Percentiles rank a stretch among this genome's conserved stretches.
Conservation (phyloP, 1,140 invertebrate genomes). For the Drosophila rufa region DNA sequence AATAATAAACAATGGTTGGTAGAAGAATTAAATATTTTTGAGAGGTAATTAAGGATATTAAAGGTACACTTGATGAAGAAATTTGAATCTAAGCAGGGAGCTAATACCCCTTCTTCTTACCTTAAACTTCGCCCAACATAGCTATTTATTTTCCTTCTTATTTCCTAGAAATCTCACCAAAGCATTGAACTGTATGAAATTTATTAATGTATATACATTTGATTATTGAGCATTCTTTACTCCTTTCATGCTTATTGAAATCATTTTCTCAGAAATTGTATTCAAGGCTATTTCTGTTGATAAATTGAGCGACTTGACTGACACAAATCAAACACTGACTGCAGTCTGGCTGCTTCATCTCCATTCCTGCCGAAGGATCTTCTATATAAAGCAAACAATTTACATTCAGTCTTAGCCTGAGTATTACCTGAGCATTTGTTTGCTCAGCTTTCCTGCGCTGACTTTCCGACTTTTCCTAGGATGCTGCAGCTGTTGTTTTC, state of each 20-base stretch:
- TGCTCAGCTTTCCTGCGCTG: constrained; percentile 42
- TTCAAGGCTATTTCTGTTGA: constrained; percentile 3
- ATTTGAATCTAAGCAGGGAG: too few relatives aligned
- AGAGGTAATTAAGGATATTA: too few relatives aligned
- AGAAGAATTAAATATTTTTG: not conserved
- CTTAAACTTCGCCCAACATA: too few relatives aligned
- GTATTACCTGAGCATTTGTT: constrained; percentile 47
- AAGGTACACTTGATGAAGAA: not conserved
- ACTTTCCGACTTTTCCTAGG: constrained; percentile 30
- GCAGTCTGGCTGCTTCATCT: constrained; percentile 6
- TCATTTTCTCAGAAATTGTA: not conserved
- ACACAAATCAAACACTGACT: constrained; percentile 30
- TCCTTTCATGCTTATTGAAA: not conserved
- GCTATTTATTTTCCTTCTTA: too few relatives aligned
- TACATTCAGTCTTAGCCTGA: constrained; percentile 38
- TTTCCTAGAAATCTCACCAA: not conserved
- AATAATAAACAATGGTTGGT: not conserved
- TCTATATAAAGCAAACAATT: constrained; percentile 41
- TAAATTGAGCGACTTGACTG: constrained; percentile 32
- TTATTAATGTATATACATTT: constrained; percentile 11
- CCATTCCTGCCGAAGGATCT: not conserved
- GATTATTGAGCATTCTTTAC: not conserved
- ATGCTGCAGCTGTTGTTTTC: constrained; percentile 24
- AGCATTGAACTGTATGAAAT: constrained; percentile 6
- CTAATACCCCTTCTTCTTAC: too few relatives aligned